Evolutionary conservation across 2,888 invertebrate species (phyloP), one percentile per base, ranked within the genome.

Genomic region (Agonopterix heracliana): DNA sequence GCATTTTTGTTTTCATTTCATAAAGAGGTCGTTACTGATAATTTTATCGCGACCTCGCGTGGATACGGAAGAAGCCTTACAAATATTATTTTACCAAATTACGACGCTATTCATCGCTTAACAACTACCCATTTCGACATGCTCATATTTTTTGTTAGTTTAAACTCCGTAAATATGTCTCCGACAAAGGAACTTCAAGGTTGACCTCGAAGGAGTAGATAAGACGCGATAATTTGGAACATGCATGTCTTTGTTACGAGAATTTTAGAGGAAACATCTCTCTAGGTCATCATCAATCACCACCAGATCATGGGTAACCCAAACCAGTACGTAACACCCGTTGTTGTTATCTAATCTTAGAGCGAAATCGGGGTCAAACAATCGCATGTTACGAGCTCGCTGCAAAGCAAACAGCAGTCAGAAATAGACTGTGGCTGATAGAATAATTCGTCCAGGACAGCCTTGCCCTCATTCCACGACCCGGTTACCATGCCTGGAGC

Each of bases 401-500:
- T 26, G 26, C 26, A n/a, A n/a, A n/a, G n/a, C 11, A 13, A 11
- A 41, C 13, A 11, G 9, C 12, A 41, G 11, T 41, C 14, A 41
- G 41, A 41, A 13, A 41, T 41, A 38, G n/a, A 11, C 9, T 41
- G 61, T 65, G 70, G 60, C 76, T 85, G 82, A 87, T 87, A 81
- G 86, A 84, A 86, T 87, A 86, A 87, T 87, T 63, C 71, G 76
- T 74, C 76, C 81, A 73, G 69, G 57, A 54, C 75, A 84, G 71
- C 87, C 87, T 87, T 86, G 87, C 60, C 70, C 85, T 61, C 72
- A 68, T 81, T 86, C 59, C 63, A 64, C 72, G 83, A 68, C 81
- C 86, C 68, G 81, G 75, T 79, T 81, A 56, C 50, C 55, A 47
- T 56, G 56, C 62, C 64, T 68, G 66, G 59, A 67, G 70, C 81